phyloP scores from a whole-genome alignment of 2,113 vertebrate genomes.

The Melanocharis versteri region DNA sequence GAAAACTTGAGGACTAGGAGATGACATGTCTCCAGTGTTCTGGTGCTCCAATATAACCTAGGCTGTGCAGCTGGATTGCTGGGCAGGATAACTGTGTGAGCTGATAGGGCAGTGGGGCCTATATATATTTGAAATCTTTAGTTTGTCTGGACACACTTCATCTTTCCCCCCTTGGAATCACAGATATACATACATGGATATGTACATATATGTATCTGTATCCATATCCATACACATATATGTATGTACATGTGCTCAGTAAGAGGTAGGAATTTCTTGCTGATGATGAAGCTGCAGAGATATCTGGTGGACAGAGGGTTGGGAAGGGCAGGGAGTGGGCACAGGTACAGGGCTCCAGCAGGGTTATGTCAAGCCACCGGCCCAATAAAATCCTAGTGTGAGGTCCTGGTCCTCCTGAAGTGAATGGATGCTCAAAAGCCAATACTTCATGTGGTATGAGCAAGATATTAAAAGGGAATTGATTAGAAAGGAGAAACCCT shows the following conservation, averaged over 20 bases:
- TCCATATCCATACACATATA: rapidly evolving
- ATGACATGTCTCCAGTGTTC: background rate
- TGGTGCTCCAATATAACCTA: background rate
- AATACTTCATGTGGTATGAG: background rate
- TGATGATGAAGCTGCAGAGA: background rate
- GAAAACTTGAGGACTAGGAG: background rate
- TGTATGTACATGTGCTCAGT: background rate
- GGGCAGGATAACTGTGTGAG: background rate
- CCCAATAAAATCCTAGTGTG: background rate
- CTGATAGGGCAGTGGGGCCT: background rate
- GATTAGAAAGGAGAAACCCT: background rate
- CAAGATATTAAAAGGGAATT: background rate
- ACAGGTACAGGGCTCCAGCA: background rate
- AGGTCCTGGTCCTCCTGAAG: background rate
- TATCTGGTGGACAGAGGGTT: background rate
- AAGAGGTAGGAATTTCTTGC: background rate
- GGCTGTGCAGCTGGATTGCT: background rate
- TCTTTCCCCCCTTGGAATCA: background rate
- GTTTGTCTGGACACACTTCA: background rate
- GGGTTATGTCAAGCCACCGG: background rate
- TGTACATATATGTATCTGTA: background rate
- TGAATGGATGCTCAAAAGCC: background rate
- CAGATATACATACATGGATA: background rate
- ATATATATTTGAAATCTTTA: background rate
- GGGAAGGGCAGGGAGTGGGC: background rate